Base-by-base conservation (phyloP, 1,140 invertebrate genomes). In the Drosophila sp. region DNA sequence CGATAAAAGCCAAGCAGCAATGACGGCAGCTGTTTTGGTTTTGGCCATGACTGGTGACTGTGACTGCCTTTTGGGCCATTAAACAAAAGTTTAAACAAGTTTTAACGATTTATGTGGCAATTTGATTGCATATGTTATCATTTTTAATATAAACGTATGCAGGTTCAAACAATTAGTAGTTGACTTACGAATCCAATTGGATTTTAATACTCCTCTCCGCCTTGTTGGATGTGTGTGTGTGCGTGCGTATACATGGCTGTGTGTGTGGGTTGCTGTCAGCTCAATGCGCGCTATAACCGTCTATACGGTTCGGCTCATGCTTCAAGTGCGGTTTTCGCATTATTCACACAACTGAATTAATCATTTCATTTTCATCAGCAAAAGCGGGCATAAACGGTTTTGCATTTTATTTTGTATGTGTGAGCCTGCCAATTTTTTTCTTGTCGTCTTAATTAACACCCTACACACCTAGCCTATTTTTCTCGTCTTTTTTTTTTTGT, bases 1-100 rank as follows among this genome's bases (percentile, higher is more conserved):
- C 72, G 66, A 74, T 70, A 63, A 36, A 6, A 51, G 8, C 14
- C 7, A 21, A 32, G 51, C 62, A 76, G 77, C 63, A 72, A 77
- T 89, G 82, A 87, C 82, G 83, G 84, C 83, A 87, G 83, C 83
- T 89, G 83, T 89, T 87, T 87, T 81, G 59, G 58, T 67, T 66
- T 57, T 72, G 62, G 57, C 66, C 67, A 65, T 76, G 58, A 66
- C 50, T 53, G 50, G 50, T 36, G 29, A 36, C 50, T 59, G 66
- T 76, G 72, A 65, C 57, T 76, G 46, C 41, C 57, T 45, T 70
- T 57, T 48, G 9, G 25, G 56, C 64, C 25, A 36, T 45, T 72
- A 57, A 38, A 43, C 63, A 66, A 66, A 57, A 45, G 70, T 58
- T 51, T 16, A 40, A 51, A 58, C 46, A 45, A 57, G 57, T 73